Evolutionary conservation across 2,888 invertebrate species (phyloP).

Genomic region (Drosophila sordidula): DNA sequence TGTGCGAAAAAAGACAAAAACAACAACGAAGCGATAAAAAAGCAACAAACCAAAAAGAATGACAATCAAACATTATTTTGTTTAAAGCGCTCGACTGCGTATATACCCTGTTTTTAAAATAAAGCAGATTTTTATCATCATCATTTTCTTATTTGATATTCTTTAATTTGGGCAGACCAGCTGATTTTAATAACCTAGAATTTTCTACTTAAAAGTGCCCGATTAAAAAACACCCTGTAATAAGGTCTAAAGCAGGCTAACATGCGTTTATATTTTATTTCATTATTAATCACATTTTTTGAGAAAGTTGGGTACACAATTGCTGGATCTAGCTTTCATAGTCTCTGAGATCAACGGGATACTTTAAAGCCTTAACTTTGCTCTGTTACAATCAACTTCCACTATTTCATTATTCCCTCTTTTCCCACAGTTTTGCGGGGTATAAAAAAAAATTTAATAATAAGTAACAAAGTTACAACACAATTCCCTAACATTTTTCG

Average conservation of each 20-base stretch:
- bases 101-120: neutral
- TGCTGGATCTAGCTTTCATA: neutral
- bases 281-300: no score
- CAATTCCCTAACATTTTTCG: slow-evolving; percentile 19
- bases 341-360: neutral
- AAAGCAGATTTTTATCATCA: no score
- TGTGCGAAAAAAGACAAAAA: slow-evolving; percentile 61
- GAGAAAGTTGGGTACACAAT: neutral
- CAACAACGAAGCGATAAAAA: slow-evolving; percentile 37
- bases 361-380: no score
- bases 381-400: neutral
- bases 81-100: neutral
- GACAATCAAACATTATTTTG: slow-evolving; percentile 2
- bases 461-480: slow-evolving; percentile 35
- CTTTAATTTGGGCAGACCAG: no score
- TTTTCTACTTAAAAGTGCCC: neutral
- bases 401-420: neutral
- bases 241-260: neutral
- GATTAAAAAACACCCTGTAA: neutral
- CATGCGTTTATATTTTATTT: no score
- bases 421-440: neutral
- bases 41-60: slow-evolving; percentile 18
- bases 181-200: no score
- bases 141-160: neutral
- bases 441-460: slow-evolving; percentile 20